phyloP scores from a whole-genome alignment of 2,797 vertebrate genomes.

The Clarias fuscus region DNA sequence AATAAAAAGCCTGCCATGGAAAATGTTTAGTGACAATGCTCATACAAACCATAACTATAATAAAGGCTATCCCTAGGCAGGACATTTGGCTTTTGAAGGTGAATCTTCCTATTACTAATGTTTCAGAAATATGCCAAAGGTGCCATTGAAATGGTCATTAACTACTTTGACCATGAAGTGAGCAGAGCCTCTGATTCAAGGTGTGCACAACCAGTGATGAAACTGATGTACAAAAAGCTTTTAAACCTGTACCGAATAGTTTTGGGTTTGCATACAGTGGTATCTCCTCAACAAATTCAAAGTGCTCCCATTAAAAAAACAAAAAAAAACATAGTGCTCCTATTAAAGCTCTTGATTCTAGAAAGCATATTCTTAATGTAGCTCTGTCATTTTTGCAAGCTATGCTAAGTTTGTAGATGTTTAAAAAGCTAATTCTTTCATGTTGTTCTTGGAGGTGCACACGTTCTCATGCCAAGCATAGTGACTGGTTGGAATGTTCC shows the following conservation, averaged over 20 bases:
- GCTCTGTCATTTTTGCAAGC: constrained; percentile 24
- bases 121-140: too few species aligned
- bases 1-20: too few species aligned
- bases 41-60: too few species aligned
- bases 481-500: constrained; percentile 49
- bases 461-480: constrained; percentile 50
- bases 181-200: too few species aligned
- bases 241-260: neutral
- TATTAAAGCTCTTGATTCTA: neutral
- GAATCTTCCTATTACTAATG: too few species aligned
- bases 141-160: too few species aligned
- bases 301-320: neutral
- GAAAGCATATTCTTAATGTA: constrained; percentile 13
- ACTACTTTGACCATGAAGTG: too few species aligned
- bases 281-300: neutral
- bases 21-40: too few species aligned
- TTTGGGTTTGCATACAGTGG: neutral
- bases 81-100: too few species aligned
- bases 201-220: too few species aligned
- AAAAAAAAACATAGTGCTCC: neutral
- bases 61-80: too few species aligned
- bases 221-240: neutral
- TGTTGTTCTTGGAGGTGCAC: constrained; percentile 49
- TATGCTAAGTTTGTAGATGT: constrained; percentile 33
- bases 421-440: constrained; percentile 42